Conservation (phyloP, 37 sponge, comb jelly and placozoan species). For the Beroe forskalii region DNA sequence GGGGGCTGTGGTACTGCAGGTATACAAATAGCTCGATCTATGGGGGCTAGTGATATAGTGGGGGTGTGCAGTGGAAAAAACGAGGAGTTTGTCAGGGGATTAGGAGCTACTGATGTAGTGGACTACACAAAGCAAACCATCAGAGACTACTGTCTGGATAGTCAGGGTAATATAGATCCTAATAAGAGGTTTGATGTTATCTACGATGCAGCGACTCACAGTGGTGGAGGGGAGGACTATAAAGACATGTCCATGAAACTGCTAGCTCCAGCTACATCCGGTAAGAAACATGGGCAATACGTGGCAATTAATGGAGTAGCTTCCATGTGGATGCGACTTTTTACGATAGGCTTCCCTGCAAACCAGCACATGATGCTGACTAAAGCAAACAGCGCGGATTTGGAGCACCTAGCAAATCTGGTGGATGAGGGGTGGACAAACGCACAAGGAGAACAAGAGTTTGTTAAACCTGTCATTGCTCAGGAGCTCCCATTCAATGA, state of each 20-base stretch:
- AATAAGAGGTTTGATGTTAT: slow-evolving; percentile 18
- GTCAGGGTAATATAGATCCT: not conserved
- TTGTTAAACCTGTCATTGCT: not conserved
- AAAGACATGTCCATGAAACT: not conserved
- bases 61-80: slow-evolving; percentile 34
- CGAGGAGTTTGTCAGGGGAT: not conserved
- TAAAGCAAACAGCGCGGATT: not conserved
- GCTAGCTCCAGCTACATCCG: not conserved
- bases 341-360: not conserved
- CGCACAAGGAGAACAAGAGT: not conserved
- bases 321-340: not conserved
- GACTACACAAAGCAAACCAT: slow-evolving; percentile 27
- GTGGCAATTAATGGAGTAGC: not conserved
- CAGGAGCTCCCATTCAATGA: slow-evolving; percentile 7
- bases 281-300: slow-evolving; percentile 13
- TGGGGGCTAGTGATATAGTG: slow-evolving; percentile 27
- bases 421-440: slow-evolving; percentile 10
- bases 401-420: not conserved
- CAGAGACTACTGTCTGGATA: not conserved
- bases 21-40: not conserved
- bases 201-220: slow-evolving; percentile 16
- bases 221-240: slow-evolving; percentile 25
- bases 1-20: slow-evolving; percentile 48
- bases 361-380: not conserved
- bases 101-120: slow-evolving; percentile 27